Evolutionary conservation across 2,888 invertebrate genomes (phyloP).

Genomic region (Melieria omissa): DNA sequence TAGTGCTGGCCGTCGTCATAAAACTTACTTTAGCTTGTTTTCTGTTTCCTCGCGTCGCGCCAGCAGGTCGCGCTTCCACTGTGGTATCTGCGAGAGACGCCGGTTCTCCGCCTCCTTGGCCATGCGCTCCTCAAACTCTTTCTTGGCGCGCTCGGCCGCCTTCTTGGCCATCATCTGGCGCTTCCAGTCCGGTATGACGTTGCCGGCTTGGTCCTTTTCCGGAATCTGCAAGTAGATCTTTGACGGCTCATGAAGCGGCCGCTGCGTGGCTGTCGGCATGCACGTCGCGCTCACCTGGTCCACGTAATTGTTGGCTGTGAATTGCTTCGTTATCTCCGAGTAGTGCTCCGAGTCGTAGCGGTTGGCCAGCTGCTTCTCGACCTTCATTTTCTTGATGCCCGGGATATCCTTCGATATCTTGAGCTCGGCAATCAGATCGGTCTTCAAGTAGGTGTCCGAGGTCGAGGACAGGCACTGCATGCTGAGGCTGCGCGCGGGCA

Average conservation of each 20-base stretch:
- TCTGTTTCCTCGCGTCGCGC: conserved; percentile 84
- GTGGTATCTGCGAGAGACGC: conserved; percentile 86
- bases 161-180: conserved; percentile 94
- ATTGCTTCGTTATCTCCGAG: conserved; percentile 85
- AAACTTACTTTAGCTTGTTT: conserved; percentile 77
- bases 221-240: conserved; percentile 77
- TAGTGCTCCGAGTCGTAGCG: conserved; percentile 84
- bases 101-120: conserved; percentile 86
- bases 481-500: conserved; percentile 81
- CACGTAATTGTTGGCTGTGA: conserved; percentile 87
- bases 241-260: conserved; percentile 50
- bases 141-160: conserved; percentile 91
- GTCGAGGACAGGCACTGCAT: conserved; percentile 77
- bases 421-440: conserved; percentile 89
- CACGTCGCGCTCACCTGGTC: conserved; percentile 78
- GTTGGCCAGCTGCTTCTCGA: conserved; percentile 87
- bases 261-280: conserved; percentile 16
- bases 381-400: conserved; percentile 93
- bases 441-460: conserved; percentile 80
- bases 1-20: not conserved
- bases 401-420: conserved; percentile 93
- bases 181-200: conserved; percentile 93
- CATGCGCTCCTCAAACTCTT: conserved; percentile 88
- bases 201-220: conserved; percentile 87
- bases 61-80: conserved; percentile 92